Evolutionary conservation across 2,888 invertebrate genomes (phyloP).

Genomic region (Dryadula phaetusa): DNA sequence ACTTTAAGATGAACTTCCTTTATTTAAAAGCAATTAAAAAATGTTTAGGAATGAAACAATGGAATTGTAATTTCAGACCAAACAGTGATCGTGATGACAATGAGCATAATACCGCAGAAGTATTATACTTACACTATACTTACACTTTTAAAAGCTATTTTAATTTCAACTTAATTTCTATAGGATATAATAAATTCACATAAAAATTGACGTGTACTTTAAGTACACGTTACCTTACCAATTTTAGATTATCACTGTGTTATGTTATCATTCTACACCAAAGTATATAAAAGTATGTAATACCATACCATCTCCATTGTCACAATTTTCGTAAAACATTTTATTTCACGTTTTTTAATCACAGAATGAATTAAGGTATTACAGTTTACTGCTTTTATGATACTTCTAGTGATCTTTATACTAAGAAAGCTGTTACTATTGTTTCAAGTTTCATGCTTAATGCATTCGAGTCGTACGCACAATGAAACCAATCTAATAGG

Average conservation of each 20-base stretch:
- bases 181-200: no score
- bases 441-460: conserved; percentile 53
- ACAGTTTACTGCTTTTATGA: not conserved
- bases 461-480: conserved; percentile 54
- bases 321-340: no score
- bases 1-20: not conserved
- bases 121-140: not conserved
- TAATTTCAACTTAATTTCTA: not conserved
- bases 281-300: no score
- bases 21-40: conserved; percentile 11
- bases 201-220: no score
- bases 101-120: not conserved
- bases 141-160: not conserved
- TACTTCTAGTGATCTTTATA: conserved; percentile 16
- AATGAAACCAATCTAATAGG: conserved; percentile 62
- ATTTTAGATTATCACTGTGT: no score
- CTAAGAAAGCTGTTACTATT: conserved; percentile 53
- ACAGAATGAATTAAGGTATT: no score
- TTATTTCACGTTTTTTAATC: no score
- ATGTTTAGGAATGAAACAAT: conserved; percentile 12
- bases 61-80: conserved; percentile 23
- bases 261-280: no score
- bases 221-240: no score
- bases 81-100: conserved; percentile 7
- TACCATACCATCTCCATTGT: no score